Base-by-base conservation (phyloP, 2,797 vertebrate genomes). In the Rousettus madagascariensis region DNA sequence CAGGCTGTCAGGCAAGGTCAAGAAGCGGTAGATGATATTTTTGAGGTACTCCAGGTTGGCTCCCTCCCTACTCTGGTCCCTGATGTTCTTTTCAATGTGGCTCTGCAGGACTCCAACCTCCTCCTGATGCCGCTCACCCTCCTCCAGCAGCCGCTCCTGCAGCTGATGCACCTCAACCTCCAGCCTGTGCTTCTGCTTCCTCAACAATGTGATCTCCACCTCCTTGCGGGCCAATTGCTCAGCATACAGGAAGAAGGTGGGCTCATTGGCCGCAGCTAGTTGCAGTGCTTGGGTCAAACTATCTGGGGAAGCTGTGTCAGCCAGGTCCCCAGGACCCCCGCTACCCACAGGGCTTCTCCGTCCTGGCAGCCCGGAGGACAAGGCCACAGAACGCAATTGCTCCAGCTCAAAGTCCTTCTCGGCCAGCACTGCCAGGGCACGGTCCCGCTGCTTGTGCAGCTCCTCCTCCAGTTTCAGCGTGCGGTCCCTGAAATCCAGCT, bases 11-110 rank as follows among this genome's bases (percentile, higher is more conserved):
- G 98, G 98, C 97, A 99, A 98, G 0, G 99, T 99, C 84, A 99
- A 98, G 94, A 99, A 99, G 43, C 98, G 98, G 92, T 98, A 99
- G 95, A 99, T 98, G 8, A 99, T 98, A 95, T 99, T 99, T 96
- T 99, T 99, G 90, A 99, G 99, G 97, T 99, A 99, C 92, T 99
- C 99, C 97, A 99, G 97, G 98, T 99, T 99, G 97, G 99, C 99
- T 0, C 99, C 99, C 30, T 99, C 99, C 6, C 99, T 97, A 96
- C 98, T 98, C 97, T 97, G 98, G 77, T 99, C 99, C 3, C 99
- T 93, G n/a, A 94, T 85, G 16, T 94, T 98, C 96, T 99, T 99
- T 96, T 99, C 99, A 0, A 99, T 97, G 41, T 98, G 97, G 0
- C 22, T 97, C 5, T 97, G 98, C 5, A 99, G 98, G 0, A 75